phyloP scores from a whole-genome alignment of 2,113 vertebrate genomes.

The Tragelaphus scriptus region DNA sequence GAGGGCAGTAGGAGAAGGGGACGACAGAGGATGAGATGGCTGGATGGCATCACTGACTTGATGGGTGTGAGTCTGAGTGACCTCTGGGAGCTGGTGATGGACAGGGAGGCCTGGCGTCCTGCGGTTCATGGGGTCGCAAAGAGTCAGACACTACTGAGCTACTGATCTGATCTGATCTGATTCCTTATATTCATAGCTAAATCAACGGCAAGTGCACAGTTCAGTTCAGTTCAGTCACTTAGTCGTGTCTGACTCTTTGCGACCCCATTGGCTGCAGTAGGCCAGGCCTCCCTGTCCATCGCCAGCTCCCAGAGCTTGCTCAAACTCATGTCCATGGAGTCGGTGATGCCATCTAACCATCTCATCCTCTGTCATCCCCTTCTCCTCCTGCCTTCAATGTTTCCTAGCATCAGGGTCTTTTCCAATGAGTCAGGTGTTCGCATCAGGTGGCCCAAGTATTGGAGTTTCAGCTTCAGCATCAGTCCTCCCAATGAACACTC shows the following conservation, averaged over 20 bases:
- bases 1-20: too few relatives aligned
- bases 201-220: neutral
- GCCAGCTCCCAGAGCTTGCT: neutral
- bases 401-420: neutral
- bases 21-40: too few relatives aligned
- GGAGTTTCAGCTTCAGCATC: neutral
- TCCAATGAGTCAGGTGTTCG: neutral
- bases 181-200: neutral
- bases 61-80: too few relatives aligned
- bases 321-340: neutral
- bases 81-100: too few relatives aligned
- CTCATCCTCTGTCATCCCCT: neutral
- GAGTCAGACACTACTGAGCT: too few relatives aligned
- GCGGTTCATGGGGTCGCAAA: too few relatives aligned
- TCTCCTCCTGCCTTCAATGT: neutral
- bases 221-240: neutral
- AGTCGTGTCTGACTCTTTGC: neutral
- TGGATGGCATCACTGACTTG: too few relatives aligned
- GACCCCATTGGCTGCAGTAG: fast-evolving
- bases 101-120: too few relatives aligned
- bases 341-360: neutral
- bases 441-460: neutral
- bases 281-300: neutral
- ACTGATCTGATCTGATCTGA: too few relatives aligned
- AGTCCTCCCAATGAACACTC: neutral